Evolutionary conservation across 2,888 invertebrate genomes (phyloP).

Genomic region (Gastracanthus pulcherrimus): DNA sequence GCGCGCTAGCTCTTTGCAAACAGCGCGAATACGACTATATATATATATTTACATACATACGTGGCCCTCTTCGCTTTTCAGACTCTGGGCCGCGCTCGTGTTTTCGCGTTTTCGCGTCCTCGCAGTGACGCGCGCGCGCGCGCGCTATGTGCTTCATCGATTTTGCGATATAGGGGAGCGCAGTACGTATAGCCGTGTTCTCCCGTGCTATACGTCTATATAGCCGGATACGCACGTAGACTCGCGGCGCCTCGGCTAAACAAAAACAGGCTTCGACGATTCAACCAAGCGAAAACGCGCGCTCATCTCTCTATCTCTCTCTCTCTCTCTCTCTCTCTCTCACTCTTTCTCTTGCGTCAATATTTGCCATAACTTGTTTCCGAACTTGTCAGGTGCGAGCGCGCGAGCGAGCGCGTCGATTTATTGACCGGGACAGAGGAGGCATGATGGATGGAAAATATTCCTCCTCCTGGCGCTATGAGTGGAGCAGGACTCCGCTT

Average conservation of each 20-base stretch:
- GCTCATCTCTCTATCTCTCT: background rate
- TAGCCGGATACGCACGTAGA: too few species aligned
- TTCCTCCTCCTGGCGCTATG: background rate
- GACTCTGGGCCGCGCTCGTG: background rate
- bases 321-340: background rate
- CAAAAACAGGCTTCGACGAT: conserved; percentile 7
- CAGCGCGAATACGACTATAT: background rate
- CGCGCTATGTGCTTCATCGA: conserved; percentile 11
- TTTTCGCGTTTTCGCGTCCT: background rate
- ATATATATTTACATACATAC: background rate
- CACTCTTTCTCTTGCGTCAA: conserved; percentile 1
- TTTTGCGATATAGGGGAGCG: too few species aligned
- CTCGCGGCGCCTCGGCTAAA: background rate
- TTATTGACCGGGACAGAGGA: background rate
- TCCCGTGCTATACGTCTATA: too few species aligned
- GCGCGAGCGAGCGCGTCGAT: background rate
- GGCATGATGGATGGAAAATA: conserved; percentile 16
- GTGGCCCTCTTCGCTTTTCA: background rate
- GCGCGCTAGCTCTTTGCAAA: background rate
- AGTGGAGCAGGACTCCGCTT: background rate
- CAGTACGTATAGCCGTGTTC: too few species aligned
- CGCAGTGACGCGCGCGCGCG: background rate
- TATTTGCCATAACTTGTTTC: conserved; percentile 20
- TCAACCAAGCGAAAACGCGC: background rate
- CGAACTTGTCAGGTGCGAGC: background rate